phyloP scores from a whole-genome alignment of 2,888 invertebrate species.

The Papilio elwesi region DNA sequence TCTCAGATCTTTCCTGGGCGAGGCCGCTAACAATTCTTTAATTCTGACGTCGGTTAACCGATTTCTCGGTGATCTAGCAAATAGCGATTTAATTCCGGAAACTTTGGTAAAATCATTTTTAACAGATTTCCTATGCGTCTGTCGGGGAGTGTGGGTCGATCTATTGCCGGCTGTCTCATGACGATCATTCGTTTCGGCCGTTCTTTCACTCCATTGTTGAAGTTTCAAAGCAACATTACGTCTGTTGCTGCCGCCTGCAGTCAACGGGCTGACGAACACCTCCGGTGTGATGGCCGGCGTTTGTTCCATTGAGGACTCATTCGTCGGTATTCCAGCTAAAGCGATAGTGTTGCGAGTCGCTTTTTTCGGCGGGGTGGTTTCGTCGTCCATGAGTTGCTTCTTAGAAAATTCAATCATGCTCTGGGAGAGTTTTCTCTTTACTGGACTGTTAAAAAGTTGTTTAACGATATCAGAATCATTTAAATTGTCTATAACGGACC shows the following conservation, averaged over 20 bases:
- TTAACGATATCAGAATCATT: constrained; percentile 74
- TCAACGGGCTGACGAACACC: constrained; percentile 66
- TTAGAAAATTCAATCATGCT: constrained; percentile 76
- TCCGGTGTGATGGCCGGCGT: constrained; percentile 62
- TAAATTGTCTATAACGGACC: constrained; percentile 74
- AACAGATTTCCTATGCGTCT: constrained; percentile 53
- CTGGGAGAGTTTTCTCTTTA: constrained; percentile 77
- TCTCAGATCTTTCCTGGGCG: constrained; percentile 60
- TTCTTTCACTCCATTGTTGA: constrained; percentile 57
- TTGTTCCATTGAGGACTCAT: constrained; percentile 53
- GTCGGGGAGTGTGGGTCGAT: constrained; percentile 58
- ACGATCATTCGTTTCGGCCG: constrained; percentile 60
- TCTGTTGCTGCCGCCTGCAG: constrained; percentile 56
- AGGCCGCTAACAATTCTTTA: constrained; percentile 62
- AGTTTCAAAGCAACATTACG: constrained; percentile 59
- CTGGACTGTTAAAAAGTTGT: constrained; percentile 77
- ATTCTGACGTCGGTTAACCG: constrained; percentile 65
- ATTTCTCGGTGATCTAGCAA: constrained; percentile 65
- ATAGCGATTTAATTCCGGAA: constrained; percentile 67
- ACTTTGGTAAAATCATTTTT: constrained; percentile 71
- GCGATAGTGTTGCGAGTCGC: constrained; percentile 57
- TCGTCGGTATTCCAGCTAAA: constrained; percentile 49
- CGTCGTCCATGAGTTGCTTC: constrained; percentile 60
- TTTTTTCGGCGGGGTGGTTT: constrained; percentile 46
- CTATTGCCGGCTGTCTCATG: constrained; percentile 57